A percentile compares a stretch with the other conserved stretches of the same genome.
Conservation (phyloP, 2,888 invertebrate species). For the Meteorus colon region DNA sequence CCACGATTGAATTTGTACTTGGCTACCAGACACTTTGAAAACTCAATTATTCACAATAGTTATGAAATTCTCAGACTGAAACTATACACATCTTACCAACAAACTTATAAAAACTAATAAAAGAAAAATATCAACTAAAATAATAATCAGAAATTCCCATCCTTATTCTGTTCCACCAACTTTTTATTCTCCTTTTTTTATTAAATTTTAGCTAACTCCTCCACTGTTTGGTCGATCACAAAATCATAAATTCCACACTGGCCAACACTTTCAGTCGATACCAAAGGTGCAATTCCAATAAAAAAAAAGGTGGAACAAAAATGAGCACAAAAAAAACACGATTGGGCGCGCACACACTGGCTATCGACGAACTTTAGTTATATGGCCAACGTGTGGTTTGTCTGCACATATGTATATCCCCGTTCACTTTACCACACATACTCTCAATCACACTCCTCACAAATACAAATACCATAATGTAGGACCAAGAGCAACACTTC, state of each 20-base stretch:
- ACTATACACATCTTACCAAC: neutral
- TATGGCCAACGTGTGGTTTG: constrained; percentile 40
- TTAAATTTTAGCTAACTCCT: neutral
- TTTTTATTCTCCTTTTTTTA: neutral
- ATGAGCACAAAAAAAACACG: neutral
- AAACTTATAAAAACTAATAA: constrained; percentile 11
- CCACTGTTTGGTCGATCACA: constrained; percentile 29
- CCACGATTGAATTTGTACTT: too few relatives aligned
- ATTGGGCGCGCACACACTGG: neutral
- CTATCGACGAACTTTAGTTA: constrained; percentile 43
- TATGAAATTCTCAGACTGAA: constrained; percentile 1
- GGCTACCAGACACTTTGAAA: neutral
- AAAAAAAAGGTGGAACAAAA: constrained; percentile 23
- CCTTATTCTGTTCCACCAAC: neutral
- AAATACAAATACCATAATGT: constrained; percentile 6
- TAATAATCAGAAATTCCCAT: constrained; percentile 15
- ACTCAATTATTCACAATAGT: constrained; percentile 24
- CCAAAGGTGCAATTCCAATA: constrained; percentile 16
- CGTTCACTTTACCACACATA: neutral
- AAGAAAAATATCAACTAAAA: constrained; percentile 13
- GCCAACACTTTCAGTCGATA: constrained; percentile 36
- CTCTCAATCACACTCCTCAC: constrained; percentile 34
- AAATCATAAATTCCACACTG: constrained; percentile 37
- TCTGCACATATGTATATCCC: constrained; percentile 26
- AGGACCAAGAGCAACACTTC: constrained; percentile 4